These are phyloP conservation scores for Taxidea taxus DNA, from an alignment of 2,113 vertebrate species.

Conservation along the genomic window DNA sequence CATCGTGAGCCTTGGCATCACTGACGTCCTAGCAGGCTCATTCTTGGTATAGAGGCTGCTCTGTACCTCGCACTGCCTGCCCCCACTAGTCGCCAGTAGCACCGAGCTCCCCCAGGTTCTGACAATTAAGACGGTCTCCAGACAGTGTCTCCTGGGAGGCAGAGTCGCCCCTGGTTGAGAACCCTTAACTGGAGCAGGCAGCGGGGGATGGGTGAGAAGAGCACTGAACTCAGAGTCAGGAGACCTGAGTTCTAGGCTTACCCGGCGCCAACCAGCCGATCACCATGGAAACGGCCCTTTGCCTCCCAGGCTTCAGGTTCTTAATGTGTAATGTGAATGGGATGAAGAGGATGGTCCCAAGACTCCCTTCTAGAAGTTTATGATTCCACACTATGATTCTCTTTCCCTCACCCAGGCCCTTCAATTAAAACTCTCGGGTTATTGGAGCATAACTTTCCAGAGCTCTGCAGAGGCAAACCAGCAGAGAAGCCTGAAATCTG, in stretches of 20 bases:
- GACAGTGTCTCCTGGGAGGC: not conserved
- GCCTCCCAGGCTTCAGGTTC: not conserved
- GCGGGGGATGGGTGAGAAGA: not conserved
- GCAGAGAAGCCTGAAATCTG: not conserved
- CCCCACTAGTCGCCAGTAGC: not conserved
- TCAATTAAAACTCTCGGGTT: slow-evolving; percentile 29
- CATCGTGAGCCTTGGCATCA: too few relatives aligned
- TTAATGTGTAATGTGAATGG: not conserved
- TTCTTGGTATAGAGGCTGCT: not conserved
- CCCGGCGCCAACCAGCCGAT: not conserved
- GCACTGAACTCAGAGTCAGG: not conserved
- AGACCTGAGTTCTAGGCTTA: not conserved
- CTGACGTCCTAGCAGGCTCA: not conserved
- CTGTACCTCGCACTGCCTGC: not conserved
- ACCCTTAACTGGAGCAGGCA: not conserved
- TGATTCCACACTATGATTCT: not conserved
- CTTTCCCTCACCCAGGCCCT: not conserved
- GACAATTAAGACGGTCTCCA: not conserved
- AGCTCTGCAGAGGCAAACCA: not conserved
- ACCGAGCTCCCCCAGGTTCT: not conserved
- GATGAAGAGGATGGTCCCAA: not conserved
- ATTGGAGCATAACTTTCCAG: slow-evolving; percentile 45
- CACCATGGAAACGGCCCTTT: not conserved
- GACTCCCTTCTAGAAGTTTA: not conserved
- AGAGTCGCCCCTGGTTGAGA: not conserved